Conservation (phyloP, 2,113 vertebrate species). For the Podilymbus podiceps region DNA sequence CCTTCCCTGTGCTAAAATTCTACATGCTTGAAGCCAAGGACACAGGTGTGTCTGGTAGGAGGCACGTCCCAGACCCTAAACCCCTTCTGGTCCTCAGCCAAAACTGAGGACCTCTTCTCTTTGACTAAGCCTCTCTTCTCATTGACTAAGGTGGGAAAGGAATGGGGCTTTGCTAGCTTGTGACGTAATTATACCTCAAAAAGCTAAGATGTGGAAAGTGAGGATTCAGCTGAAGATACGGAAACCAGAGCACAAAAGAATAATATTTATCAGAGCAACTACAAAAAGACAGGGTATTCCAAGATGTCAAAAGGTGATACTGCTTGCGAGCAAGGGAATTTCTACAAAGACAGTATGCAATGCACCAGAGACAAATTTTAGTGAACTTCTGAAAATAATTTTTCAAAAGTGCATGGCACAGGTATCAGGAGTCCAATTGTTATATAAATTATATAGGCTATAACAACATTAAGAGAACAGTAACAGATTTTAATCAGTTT, state of each 20-base stretch:
- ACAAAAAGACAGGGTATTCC: neutral
- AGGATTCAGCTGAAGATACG: neutral
- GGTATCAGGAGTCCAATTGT: neutral
- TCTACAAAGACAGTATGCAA: neutral
- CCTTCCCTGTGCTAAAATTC: neutral
- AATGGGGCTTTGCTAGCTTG: neutral
- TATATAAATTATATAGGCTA: neutral
- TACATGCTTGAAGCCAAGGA: neutral
- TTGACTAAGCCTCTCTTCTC: neutral
- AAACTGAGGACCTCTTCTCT: neutral
- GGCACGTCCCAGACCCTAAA: neutral
- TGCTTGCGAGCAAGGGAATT: neutral
- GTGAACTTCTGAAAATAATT: neutral
- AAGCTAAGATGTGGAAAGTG: neutral
- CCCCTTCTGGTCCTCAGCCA: neutral
- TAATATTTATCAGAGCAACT: neutral
- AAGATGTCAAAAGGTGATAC: neutral
- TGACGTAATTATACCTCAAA: neutral
- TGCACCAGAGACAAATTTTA: neutral
- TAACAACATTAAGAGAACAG: neutral
- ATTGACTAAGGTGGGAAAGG: neutral
- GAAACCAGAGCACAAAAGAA: neutral
- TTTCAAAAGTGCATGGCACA: neutral
- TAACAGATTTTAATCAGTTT: neutral
- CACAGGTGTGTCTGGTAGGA: accelerated